phyloP scores from a whole-genome alignment of 2,113 vertebrate genomes.

The Aegypius monachus region DNA sequence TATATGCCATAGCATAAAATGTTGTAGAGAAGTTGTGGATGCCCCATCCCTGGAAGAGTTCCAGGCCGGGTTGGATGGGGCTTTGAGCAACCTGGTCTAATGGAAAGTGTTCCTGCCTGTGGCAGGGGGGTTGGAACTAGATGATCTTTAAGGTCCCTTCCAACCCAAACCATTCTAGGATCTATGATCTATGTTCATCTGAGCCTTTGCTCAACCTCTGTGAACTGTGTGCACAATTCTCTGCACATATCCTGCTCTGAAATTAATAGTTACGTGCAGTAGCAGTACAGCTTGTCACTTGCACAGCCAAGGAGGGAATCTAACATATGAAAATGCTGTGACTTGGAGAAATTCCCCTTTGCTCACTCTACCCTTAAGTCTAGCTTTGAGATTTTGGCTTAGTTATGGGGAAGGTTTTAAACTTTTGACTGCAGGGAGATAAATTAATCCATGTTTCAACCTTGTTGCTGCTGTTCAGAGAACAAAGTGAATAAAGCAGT shows the following conservation, averaged over 20 bases:
- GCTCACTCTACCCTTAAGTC: neutral
- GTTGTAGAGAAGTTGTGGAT: no score
- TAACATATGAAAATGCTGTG: neutral
- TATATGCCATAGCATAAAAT: neutral
- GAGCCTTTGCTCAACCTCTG: neutral
- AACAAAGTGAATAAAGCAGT: neutral
- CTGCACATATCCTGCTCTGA: neutral
- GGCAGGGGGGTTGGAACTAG: no score
- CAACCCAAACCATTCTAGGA: no score
- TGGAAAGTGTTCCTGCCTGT: no score
- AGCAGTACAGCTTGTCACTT: neutral
- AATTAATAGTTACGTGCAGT: neutral
- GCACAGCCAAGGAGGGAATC: neutral
- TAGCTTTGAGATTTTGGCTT: neutral
- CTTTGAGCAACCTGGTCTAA: no score
- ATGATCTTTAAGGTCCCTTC: no score
- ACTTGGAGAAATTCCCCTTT: neutral
- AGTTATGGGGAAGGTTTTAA: neutral
- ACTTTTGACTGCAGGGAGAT: neutral
- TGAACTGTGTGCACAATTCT: neutral
- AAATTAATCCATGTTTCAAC: neutral
- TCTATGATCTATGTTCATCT: neutral
- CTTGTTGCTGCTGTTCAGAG: neutral
- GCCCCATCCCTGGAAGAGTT: no score
- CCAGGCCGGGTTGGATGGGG: no score